A percentile compares a stretch with the other conserved stretches of the same genome.
Conservation (phyloP, 1,140 invertebrate genomes). For the Aplysia californica region DNA sequence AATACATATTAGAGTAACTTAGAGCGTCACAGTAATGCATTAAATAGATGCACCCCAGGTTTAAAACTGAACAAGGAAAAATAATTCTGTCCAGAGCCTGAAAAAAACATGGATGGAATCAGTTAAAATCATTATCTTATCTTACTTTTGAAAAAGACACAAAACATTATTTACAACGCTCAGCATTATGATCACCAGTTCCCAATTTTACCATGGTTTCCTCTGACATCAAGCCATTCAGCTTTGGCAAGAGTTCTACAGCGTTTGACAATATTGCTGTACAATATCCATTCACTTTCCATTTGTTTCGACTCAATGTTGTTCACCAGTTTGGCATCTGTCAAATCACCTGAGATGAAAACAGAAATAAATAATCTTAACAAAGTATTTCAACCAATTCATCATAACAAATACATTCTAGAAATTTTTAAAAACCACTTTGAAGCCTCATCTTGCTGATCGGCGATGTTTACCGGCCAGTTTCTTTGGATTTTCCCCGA, state of each 20-base stretch:
- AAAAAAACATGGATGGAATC: neutral
- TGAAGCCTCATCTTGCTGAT: too few relatives aligned
- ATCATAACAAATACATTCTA: too few relatives aligned
- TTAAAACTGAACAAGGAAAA: neutral
- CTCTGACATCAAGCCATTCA: slow-evolving; percentile 90
- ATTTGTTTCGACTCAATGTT: slow-evolving; percentile 85
- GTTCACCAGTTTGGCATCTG: slow-evolving; percentile 86
- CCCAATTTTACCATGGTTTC: slow-evolving; percentile 97
- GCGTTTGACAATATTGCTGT: slow-evolving; percentile 79
- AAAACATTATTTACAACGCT: too few relatives aligned
- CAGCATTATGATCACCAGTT: too few relatives aligned
- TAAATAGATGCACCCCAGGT: neutral
- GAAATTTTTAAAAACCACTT: too few relatives aligned
- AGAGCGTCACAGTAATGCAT: neutral
- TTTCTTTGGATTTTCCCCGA: too few relatives aligned
- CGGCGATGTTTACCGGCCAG: too few relatives aligned
- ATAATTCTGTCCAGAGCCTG: neutral
- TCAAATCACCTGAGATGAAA: slow-evolving; percentile 80
- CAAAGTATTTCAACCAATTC: too few relatives aligned
- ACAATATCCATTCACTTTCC: slow-evolving; percentile 86
- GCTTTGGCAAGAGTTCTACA: slow-evolving; percentile 66
- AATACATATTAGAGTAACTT: too few relatives aligned
- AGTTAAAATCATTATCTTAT: neutral
- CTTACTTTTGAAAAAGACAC: neutral
- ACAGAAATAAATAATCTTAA: neutral